phyloP scores from a whole-genome alignment of 2,113 vertebrate genomes.

The Microcebus griseorufus region DNA sequence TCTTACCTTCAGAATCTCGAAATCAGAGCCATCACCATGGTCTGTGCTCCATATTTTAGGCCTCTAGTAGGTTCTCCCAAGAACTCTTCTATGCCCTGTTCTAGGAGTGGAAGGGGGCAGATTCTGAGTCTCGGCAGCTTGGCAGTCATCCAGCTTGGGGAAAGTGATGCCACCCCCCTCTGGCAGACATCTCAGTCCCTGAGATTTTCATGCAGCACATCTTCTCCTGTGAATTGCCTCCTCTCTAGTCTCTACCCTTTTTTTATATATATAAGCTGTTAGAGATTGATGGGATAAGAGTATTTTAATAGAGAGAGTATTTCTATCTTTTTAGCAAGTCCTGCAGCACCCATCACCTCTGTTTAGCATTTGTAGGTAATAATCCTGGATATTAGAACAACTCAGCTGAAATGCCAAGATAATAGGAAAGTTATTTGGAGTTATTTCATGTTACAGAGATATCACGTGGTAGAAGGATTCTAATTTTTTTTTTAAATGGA shows the following conservation, averaged over 20 bases:
- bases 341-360: not conserved
- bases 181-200: not conserved
- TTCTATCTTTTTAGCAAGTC: conserved; percentile 14
- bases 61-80: not conserved
- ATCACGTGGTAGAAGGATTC: not conserved
- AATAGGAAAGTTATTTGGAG: not conserved
- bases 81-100: not conserved
- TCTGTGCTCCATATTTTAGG: not conserved
- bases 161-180: not conserved
- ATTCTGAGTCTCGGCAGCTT: conserved; percentile 12
- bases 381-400: not conserved
- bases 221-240: not conserved
- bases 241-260: not conserved
- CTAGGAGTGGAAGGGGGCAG: not conserved
- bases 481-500: not conserved
- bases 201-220: not conserved
- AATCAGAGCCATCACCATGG: not conserved
- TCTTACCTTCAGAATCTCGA: not conserved
- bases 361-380: not conserved
- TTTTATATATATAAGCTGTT: not conserved
- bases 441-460: not conserved
- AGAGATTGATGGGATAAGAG: not conserved
- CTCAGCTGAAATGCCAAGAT: not conserved
- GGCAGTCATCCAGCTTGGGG: not conserved
- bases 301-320: not conserved